Base-by-base conservation (phyloP, 2,888 invertebrate species). In the Lycia hirtaria region DNA sequence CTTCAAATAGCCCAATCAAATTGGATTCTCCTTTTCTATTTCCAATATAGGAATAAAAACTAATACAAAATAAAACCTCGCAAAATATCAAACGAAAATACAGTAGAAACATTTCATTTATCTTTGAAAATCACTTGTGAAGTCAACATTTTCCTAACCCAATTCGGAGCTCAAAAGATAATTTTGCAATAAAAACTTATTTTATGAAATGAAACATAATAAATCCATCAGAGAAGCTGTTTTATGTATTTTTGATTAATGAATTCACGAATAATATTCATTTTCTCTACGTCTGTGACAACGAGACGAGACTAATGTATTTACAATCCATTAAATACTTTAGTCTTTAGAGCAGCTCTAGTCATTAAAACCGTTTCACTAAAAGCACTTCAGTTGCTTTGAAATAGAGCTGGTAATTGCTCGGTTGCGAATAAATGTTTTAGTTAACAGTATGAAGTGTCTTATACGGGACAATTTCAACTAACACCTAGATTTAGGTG, bases 401-500 rank as follows among this genome's bases (percentile, higher is more conserved):
- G 1, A 0, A 0, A 15, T 61, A 71, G 35, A 63, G 63, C 59
- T 14, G 47, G 56, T 48, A 51, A 65, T 70, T 24, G 9, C 7
- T 10, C 62, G 54, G 17, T 32, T 41, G 30, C n/a, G 12, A 32
- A 43, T 40, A 12, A 37, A 60, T 69, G 66, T 61, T 71, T 67
- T 70, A 68, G 69, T 72, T 70, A 60, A 62, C 65, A 60, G 65
- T 63, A 51, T 56, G 65, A 59, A 67, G 64, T 62, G 67, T 64
- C 66, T 73, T 72, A 72, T 62, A 69, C 69, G 67, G 65, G 72
- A 76, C 73, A 76, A 71, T 77, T 75, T 77, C 68, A 68, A 73
- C 73, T 76, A 75, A 78, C 71, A 74, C 76, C 75, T 73, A 75
- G 77, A 62, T 64, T 77, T 76, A 75, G 72, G 71, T 75, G 68